Conservation (phyloP, 2,113 vertebrate species). For the Numenius arquata region DNA sequence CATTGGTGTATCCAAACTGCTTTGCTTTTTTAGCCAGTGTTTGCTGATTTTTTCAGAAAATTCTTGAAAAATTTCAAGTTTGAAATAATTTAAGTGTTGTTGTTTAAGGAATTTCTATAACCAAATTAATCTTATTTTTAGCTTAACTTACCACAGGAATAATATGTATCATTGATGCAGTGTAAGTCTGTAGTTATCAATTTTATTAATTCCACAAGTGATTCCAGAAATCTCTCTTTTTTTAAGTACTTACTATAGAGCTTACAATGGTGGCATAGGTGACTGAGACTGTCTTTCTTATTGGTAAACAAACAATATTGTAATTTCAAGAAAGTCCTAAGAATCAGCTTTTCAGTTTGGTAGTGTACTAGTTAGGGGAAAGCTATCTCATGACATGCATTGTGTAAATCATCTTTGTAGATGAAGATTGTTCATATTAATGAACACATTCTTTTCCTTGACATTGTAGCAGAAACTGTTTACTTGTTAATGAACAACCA, state of each 20-base stretch:
- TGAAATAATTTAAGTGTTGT: conserved; percentile 73
- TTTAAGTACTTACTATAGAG: conserved; percentile 63
- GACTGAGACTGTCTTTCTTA: conserved; percentile 72
- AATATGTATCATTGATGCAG: conserved; percentile 69
- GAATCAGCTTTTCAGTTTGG: conserved; percentile 68
- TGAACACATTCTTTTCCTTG: conserved; percentile 65
- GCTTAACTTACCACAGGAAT: conserved; percentile 67
- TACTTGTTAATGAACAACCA: conserved; percentile 71
- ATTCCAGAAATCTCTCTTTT: conserved; percentile 62
- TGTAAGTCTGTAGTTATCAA: conserved; percentile 71
- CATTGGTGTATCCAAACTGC: conserved; percentile 70
- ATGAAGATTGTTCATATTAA: conserved; percentile 68
- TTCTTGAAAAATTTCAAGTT: conserved; percentile 71
- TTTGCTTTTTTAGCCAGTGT: conserved; percentile 75
- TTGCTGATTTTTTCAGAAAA: conserved; percentile 67
- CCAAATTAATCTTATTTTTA: conserved; percentile 76
- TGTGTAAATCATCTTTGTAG: conserved; percentile 74
- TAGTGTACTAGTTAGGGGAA: conserved; percentile 73
- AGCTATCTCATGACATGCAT: conserved; percentile 70
- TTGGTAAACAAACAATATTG: conserved; percentile 59
- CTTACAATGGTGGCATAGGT: conserved; percentile 68
- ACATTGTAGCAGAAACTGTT: conserved; percentile 74
- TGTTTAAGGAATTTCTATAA: conserved; percentile 77
- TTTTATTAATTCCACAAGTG: conserved; percentile 63
- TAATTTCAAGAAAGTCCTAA: conserved; percentile 69